Base-by-base conservation (phyloP, 2,113 vertebrate species). In the Colius striatus region DNA sequence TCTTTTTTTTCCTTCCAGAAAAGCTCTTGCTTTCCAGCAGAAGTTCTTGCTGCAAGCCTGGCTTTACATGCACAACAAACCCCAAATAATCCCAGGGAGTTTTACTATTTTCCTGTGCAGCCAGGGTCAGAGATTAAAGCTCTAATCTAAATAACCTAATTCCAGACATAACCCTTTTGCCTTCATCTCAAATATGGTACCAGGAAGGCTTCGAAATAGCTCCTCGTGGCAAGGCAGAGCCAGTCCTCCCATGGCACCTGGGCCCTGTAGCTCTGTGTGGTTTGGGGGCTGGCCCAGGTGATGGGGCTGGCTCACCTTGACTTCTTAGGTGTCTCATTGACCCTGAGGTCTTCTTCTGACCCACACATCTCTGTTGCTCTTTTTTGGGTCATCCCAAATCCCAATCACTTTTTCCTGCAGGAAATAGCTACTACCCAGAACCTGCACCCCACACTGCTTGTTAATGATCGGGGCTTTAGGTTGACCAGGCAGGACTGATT, bases 101-200 rank as follows among this genome's bases (percentile, higher is more conserved):
- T 95, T 63, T 89, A 84, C 80, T 77, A 4, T 90, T 95, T 97
- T 84, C 91, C 95, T 74, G 81, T 65, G 47, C 71, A 87, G 90
- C 27, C 8, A 54, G 43, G 47, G n/a, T 80, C 79, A 77, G 82
- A 95, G 94, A 94, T 96, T 97, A 94, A 90, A 96, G 70, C 77
- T 91, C 90, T 91, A 89, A 72, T 97, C 84, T 95, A 95, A 95
- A 94, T 95, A 96, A 97, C 97, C 97, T 97, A 93, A 96, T 97
- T 97, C 83, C 32, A 82, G 96, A 91, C 91, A 87, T 96, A 96
- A 97, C 88, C 84, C 68, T 86, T 96, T 96, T 92, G 92, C 96
- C 91, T 70, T 89, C 71, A 20, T 92, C 83, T 94, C 60, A 29
- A n/a, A 1, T 89, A 89, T 54, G 7, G 30, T 9, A 16, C 19